phyloP scores from a whole-genome alignment of 2,113 vertebrate species.

The Peromyscus polionotus region DNA sequence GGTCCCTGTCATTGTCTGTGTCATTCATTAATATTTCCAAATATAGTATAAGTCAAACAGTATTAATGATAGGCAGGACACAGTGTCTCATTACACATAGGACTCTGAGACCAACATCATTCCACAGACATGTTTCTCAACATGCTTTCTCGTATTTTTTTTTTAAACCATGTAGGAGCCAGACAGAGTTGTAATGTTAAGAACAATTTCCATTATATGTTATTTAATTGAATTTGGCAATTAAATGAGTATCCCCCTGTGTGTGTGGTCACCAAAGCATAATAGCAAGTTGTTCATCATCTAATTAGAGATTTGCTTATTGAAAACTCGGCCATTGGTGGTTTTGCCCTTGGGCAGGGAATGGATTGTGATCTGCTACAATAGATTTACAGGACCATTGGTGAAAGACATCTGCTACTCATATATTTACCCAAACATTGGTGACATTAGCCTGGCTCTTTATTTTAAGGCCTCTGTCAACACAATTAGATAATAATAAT shows the following conservation, averaged over 20 bases:
- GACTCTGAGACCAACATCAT: neutral
- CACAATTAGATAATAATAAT: neutral
- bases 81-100: neutral
- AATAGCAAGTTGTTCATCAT: slow-evolving; percentile 47
- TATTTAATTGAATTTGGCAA: slow-evolving; percentile 78
- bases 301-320: slow-evolving; percentile 71
- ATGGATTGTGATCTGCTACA: slow-evolving; percentile 21
- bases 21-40: slow-evolving; percentile 60
- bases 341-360: slow-evolving; percentile 16
- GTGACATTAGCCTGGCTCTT: neutral
- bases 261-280: slow-evolving; percentile 71
- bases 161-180: neutral
- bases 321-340: slow-evolving; percentile 43
- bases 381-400: neutral
- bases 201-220: slow-evolving; percentile 72
- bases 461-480: slow-evolving; percentile 43
- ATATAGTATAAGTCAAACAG: slow-evolving; percentile 44
- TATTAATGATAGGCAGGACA: neutral
- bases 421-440: neutral
- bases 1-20: neutral
- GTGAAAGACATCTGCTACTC: slow-evolving; percentile 10
- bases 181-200: slow-evolving; percentile 70
- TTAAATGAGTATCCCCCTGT: slow-evolving; percentile 74
- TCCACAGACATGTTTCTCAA: slow-evolving; percentile 54
- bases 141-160: neutral